phyloP scores from a whole-genome alignment of 2,888 invertebrate species.

The Dasysyrphus tricinctus region DNA sequence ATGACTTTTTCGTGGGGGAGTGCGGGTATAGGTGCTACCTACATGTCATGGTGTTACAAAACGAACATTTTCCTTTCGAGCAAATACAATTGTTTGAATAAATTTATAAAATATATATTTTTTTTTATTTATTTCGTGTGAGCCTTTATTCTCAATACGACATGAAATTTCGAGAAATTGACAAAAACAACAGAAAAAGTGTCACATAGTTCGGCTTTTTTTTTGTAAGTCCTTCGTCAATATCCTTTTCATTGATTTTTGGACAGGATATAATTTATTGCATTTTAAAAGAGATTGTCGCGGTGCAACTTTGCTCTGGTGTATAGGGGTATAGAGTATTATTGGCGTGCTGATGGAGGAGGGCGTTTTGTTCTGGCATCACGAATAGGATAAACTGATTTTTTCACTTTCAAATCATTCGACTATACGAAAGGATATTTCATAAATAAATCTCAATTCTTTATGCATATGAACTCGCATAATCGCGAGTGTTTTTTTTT shows the following conservation, averaged over 20 bases:
- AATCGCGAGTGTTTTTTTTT: slow-evolving; percentile 36
- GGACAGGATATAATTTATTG: slow-evolving; percentile 63
- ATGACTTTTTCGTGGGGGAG: neutral
- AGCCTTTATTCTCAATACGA: neutral
- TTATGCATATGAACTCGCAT: slow-evolving; percentile 20
- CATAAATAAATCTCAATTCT: slow-evolving; percentile 71
- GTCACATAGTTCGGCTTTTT: slow-evolving; percentile 51
- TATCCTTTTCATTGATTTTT: slow-evolving; percentile 66
- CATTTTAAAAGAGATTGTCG: slow-evolving; percentile 33
- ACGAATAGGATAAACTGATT: slow-evolving; percentile 35
- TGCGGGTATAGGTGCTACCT: neutral
- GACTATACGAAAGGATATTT: slow-evolving; percentile 54
- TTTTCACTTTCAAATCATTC: slow-evolving; percentile 65
- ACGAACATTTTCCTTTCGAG: neutral
- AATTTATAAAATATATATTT: slow-evolving; percentile 34
- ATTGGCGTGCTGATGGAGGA: neutral
- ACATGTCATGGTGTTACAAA: neutral
- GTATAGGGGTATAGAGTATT: too few relatives aligned
- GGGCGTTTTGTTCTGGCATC: neutral
- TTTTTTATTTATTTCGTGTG: slow-evolving; percentile 20
- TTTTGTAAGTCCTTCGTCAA: slow-evolving; percentile 68
- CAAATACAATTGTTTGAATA: slow-evolving; percentile 32
- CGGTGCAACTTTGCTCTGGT: neutral
- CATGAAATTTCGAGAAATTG: slow-evolving; percentile 1
- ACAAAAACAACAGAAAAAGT: slow-evolving; percentile 34